Base-by-base conservation (phyloP, 1,140 invertebrate species). In the Antheraea pernyi region DNA sequence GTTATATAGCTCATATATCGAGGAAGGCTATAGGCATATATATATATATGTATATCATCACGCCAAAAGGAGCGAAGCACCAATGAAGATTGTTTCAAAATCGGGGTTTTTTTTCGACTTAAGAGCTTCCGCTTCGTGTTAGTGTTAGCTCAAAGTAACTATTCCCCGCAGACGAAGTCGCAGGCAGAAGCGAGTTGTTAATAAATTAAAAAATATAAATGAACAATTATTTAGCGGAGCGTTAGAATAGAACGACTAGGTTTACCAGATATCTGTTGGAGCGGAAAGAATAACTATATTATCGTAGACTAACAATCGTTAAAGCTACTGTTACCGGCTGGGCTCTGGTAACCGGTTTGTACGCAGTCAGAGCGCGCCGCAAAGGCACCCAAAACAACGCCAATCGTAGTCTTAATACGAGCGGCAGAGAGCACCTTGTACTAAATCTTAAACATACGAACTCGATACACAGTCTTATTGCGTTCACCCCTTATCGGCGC, bases 241-340 rank as follows among this genome's bases (percentile, higher is more conserved):
- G 46, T 53, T 53, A 53, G 46, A 16, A 53, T 5, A 13, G 46
- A 53, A 53, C 16, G 46, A 16, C 46, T 53, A 53, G 46, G 46
- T 53, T 53, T 53, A 53, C 46, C 11, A 53, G 46, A 53, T 53
- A 9, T 53, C 46, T 53, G 11, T 13, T 53, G 46, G 16, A 53
- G 46, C 46, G 46, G 46, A 53, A 53, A 53, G 46, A 53, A 53
- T 53, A 53, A 53, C 46, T 53, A 53, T 53, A 53, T 84, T 87
- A 86, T 83, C 81, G 78, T 83, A 76, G 76, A 67, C 78, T 80
- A 81, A 81, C 79, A 83, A 85, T 84, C 84, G 81, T 84, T 79
- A 81, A 83, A 77, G 86, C 86, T 91, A 91, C 88, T 85, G 88
- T 89, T 86, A 84, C 84, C 80, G 81, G 71, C 63, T 65, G 30